phyloP scores from a whole-genome alignment of 2,797 vertebrate genomes.

The Cyclopterus lumpus region DNA sequence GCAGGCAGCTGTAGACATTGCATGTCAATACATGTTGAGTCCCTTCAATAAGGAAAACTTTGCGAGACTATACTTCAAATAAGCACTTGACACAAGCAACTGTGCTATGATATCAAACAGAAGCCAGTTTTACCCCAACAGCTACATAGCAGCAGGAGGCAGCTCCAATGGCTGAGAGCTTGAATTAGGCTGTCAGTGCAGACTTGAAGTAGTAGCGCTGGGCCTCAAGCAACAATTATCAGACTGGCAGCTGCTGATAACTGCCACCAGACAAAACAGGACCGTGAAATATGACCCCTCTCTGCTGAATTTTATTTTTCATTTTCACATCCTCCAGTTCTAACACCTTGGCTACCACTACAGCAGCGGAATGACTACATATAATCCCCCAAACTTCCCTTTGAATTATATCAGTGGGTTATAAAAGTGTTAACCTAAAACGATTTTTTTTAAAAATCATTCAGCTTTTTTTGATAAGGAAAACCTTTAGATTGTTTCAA shows the following conservation, averaged over 20 bases:
- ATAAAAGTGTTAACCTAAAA: background rate
- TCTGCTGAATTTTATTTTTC: conserved; percentile 32
- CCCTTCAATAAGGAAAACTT: conserved; percentile 33
- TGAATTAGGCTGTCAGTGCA: conserved; percentile 76
- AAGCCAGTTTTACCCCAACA: conserved; percentile 59
- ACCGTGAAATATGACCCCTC: conserved; percentile 70
- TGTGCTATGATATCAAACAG: conserved; percentile 65
- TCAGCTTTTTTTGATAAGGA: background rate
- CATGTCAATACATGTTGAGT: conserved; percentile 5
- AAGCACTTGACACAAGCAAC: conserved; percentile 46
- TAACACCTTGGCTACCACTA: conserved; percentile 43
- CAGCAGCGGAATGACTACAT: conserved; percentile 17
- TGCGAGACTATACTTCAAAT: conserved; percentile 23
- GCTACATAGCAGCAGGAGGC: conserved; percentile 58
- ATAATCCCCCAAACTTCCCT: conserved; percentile 16
- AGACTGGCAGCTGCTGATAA: conserved; percentile 82
- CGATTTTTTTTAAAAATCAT: background rate
- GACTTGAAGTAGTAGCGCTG: conserved; percentile 69
- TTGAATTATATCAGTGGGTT: background rate
- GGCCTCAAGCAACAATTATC: conserved; percentile 79
- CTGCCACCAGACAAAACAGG: conserved; percentile 79
- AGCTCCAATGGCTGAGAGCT: conserved; percentile 56
- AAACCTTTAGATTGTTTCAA: background rate
- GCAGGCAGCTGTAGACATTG: background rate
- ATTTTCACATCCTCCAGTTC: conserved; percentile 51